Evolutionary conservation across 1,140 invertebrate species (phyloP).

Genomic region (Thaumatotibia leucotreta): DNA sequence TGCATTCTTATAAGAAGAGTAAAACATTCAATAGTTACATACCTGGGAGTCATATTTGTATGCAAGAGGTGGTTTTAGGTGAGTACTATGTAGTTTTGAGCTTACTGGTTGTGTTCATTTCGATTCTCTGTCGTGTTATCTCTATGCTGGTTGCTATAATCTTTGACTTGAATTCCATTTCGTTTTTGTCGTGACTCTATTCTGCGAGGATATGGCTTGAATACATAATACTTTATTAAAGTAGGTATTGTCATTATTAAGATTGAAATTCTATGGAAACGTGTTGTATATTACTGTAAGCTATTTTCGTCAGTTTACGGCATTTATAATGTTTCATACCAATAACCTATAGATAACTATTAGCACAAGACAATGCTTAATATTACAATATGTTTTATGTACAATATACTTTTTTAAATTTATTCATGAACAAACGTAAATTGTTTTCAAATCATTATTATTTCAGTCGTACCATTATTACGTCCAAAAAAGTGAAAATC

Average conservation of each 20-base stretch:
- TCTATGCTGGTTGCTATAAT: neutral
- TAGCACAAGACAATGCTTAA: too few species aligned
- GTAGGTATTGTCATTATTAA: neutral
- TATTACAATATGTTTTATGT: neutral
- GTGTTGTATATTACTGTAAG: too few species aligned
- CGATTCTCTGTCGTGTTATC: neutral
- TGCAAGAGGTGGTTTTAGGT: neutral
- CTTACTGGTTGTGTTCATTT: neutral
- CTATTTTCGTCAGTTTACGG: too few species aligned
- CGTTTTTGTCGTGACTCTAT: neutral
- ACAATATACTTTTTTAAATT: neutral
- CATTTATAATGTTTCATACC: too few species aligned
- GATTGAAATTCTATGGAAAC: too few species aligned
- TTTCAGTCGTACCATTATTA: neutral
- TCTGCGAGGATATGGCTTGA: too few species aligned
- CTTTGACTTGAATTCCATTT: neutral
- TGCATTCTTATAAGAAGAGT: constrained; percentile 41
- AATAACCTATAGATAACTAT: too few species aligned
- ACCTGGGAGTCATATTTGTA: constrained; percentile 11
- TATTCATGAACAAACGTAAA: too few species aligned
- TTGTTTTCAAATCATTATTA: constrained; percentile 17
- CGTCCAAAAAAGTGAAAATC: constrained; percentile 28
- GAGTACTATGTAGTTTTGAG: constrained; percentile 1
- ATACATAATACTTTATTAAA: too few species aligned
- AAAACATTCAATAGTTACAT: constrained; percentile 27